These are phyloP conservation scores for Babylonia areolata DNA, from an alignment of 1,140 invertebrate species.

Conservation along the genomic window DNA sequence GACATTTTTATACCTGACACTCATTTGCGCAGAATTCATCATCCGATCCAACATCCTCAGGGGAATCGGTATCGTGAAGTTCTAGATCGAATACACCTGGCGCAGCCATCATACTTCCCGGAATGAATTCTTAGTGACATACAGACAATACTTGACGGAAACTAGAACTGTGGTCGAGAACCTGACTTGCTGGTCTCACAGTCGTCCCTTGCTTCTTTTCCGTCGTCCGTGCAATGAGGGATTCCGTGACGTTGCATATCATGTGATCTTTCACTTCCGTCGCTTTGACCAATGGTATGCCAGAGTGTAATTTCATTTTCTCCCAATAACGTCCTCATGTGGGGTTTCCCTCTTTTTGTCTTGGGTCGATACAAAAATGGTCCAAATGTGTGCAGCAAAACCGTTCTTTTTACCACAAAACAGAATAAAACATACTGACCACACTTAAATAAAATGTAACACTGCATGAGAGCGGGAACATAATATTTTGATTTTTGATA, in stretches of 20 bases:
- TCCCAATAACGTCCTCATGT: background rate
- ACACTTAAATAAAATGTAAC: no score
- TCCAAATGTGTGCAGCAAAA: no score
- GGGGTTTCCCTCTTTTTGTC: slow-evolving; percentile 21
- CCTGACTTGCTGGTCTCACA: background rate
- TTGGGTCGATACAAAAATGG: background rate
- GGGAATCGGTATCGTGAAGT: slow-evolving; percentile 84
- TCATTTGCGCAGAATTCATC: slow-evolving; percentile 76
- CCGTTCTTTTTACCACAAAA: background rate
- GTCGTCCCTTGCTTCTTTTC: slow-evolving; percentile 35
- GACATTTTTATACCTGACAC: slow-evolving; percentile 29
- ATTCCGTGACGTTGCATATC: slow-evolving; percentile 49
- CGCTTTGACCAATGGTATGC: slow-evolving; percentile 16
- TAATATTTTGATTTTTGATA: no score
- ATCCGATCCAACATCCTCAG: slow-evolving; percentile 81
- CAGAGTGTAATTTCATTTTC: background rate
- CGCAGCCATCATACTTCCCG: slow-evolving; percentile 72
- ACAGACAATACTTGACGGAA: slow-evolving; percentile 26
- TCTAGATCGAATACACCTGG: slow-evolving; percentile 89
- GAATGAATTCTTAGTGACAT: slow-evolving; percentile 39
- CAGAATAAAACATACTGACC: no score
- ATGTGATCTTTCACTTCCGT: slow-evolving; percentile 25
- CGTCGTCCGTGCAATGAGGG: slow-evolving; percentile 45
- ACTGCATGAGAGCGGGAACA: no score
- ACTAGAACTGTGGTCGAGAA: background rate